Evolutionary conservation across 2,797 vertebrate species (phyloP).

Genomic region (Acropternis orthonyx): DNA sequence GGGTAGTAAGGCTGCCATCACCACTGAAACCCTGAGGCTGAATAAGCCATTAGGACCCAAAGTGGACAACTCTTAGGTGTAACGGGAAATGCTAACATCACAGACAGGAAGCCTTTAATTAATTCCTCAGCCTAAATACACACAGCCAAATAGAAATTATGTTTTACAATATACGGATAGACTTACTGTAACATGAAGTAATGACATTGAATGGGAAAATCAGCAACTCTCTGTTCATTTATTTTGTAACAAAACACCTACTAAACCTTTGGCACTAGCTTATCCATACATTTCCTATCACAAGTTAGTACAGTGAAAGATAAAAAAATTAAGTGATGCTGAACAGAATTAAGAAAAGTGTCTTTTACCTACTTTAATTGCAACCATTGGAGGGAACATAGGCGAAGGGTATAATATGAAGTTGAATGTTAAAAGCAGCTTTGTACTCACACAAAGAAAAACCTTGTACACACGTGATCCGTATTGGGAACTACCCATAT

Average conservation of each 20-base stretch:
- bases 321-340: not conserved
- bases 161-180: not conserved
- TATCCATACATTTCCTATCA: not conserved
- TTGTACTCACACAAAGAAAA: slow-evolving; percentile 91
- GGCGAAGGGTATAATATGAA: not conserved
- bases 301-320: not conserved
- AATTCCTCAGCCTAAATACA: not conserved
- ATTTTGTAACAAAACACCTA: not conserved
- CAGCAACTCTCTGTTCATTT: not conserved
- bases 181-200: not conserved
- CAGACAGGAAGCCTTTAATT: not conserved
- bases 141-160: not conserved
- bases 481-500: slow-evolving; percentile 92
- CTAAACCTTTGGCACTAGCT: not conserved
- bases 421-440: not conserved
- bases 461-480: slow-evolving; percentile 90
- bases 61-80: not conserved
- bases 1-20: not conserved
- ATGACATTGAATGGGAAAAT: not conserved
- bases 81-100: not conserved
- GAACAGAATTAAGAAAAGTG: not conserved
- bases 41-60: not conserved
- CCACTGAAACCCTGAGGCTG: not conserved
- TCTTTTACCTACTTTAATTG: not conserved
- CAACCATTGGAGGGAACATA: not conserved